phyloP scores from a whole-genome alignment of 2,888 invertebrate genomes.

The Archips crataeganus region DNA sequence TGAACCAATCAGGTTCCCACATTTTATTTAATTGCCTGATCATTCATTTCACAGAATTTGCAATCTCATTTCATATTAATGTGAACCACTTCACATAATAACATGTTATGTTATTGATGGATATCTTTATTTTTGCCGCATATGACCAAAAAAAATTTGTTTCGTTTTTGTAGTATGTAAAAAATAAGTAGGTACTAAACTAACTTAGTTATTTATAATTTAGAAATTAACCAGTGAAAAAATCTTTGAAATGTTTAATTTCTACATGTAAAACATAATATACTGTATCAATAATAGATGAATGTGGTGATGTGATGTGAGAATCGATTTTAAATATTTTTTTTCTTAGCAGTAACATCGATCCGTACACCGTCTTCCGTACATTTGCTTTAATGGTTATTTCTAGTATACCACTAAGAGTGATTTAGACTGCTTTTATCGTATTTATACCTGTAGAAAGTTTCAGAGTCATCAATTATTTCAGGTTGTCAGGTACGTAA shows the following conservation, averaged over 20 bases:
- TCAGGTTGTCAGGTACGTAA: not conserved
- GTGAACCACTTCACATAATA: conserved; percentile 13
- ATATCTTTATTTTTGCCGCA: conserved; percentile 1
- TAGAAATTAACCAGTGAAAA: too few species aligned
- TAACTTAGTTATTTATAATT: too few species aligned
- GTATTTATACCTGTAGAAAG: not conserved
- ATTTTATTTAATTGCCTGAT: not conserved
- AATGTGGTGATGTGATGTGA: too few species aligned
- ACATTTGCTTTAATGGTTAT: not conserved
- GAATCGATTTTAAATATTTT: too few species aligned
- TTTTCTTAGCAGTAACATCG: not conserved
- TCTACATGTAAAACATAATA: too few species aligned
- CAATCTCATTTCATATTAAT: not conserved
- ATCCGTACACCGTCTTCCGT: not conserved
- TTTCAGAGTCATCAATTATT: not conserved
- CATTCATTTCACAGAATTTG: conserved; percentile 1
- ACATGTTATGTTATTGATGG: conserved; percentile 10
- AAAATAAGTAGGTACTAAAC: not conserved
- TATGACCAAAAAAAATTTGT: not conserved
- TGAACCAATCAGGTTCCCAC: not conserved
- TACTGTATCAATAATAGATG: too few species aligned
- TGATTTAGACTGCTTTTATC: not conserved
- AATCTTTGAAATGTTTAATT: too few species aligned
- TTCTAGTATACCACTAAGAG: not conserved
- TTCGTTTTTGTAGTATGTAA: not conserved